Evolutionary conservation across 2,888 invertebrate species (phyloP), one percentile per base, ranked within the genome.

Genomic region (Lepas anatifera): DNA sequence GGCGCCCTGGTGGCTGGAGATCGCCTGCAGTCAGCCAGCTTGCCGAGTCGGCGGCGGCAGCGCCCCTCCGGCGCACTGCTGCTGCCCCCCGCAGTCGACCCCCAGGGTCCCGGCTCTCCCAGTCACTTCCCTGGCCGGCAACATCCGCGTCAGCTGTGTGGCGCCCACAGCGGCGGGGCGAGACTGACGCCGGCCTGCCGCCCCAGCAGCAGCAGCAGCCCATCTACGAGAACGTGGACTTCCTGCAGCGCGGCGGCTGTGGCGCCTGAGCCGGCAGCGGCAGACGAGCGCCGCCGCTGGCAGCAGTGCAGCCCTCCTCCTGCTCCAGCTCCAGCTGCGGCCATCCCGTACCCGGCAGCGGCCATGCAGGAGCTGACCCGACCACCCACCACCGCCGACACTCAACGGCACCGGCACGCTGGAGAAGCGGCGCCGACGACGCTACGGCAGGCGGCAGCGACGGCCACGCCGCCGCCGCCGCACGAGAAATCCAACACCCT

Each of bases 201-300:
- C 58, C 58, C 3, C 11, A 10, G 41, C 41, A 41, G 10, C 73
- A 72, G 64, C 70, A 86, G 18, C 90, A 90, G 77, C 90, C 90
- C 0, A 90, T 90, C 73, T 90, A 90, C 78, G 90, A 90, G 77
- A 90, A 90, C 78, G 87, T 90, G 10, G 89, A 89, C 0, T 77
- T 88, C 39, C 87, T 58, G 3, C 58, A 58, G 58, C 58, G 58
- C 35, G 58, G 58, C 35, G 32, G 58, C 8, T 18, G 7, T n/a
- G 35, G 35, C 58, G 18, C 22, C 32, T 13, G 22, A 4, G 32
- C 22, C 29, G 52, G 29, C 11, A 11, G 32, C 52, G 52, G 29
- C 29, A 32, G 52, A 52, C 32, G 32, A 32, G 29, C 7, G 3
- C 7, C 48, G 32, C 22, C 58, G 58, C 32, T 58, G 58, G 58